Conservation (phyloP, 2,888 invertebrate species). For the Noctua comes region DNA sequence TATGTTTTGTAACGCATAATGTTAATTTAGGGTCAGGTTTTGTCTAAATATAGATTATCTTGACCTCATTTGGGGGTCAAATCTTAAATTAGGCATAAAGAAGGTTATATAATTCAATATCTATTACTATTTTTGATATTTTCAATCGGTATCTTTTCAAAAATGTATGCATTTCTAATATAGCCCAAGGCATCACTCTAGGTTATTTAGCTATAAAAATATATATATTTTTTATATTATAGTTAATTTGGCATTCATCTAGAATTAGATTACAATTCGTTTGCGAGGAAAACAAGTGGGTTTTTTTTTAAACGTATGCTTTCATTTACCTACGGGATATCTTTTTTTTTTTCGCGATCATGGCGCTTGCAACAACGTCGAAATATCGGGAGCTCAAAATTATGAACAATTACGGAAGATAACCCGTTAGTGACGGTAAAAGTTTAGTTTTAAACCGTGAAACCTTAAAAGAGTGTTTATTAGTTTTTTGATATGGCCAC, state of each 20-base stretch:
- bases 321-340: no score
- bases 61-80: neutral
- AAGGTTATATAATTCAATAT: neutral
- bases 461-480: no score
- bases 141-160: neutral
- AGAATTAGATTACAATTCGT: neutral
- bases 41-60: neutral
- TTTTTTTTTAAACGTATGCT: no score
- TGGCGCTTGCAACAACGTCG: no score
- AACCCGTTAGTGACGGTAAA: no score
- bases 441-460: no score
- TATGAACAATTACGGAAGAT: no score
- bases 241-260: neutral
- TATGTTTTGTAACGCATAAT: neutral
- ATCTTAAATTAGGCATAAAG: neutral
- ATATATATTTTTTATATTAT: neutral
- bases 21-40: neutral
- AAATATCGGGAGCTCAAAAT: no score
- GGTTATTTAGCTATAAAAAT: neutral
- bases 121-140: neutral
- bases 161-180: constrained; percentile 7
- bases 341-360: no score
- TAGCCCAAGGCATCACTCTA: neutral
- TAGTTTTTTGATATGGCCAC: no score
- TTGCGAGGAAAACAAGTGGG: no score